A percentile compares a stretch with the other conserved stretches of the same genome.
Conservation (phyloP, 2,797 vertebrate genomes). For the Argentina silus region DNA sequence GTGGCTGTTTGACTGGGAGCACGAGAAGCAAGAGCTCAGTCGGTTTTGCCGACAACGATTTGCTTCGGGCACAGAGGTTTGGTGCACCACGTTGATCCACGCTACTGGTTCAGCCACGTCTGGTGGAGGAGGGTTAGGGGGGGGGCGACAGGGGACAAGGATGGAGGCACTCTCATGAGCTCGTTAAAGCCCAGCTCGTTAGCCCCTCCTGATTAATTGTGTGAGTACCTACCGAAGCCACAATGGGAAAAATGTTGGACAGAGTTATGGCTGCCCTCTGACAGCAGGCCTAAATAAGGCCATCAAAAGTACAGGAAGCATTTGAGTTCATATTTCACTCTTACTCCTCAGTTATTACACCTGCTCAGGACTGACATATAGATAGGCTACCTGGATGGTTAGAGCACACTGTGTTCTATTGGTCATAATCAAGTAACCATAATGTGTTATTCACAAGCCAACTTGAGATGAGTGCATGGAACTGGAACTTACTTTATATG, state of each 20-base stretch:
- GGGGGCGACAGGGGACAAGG: not conserved
- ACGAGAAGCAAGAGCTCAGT: not conserved
- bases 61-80: not conserved
- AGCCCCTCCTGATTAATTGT: conserved; percentile 25
- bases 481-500: not conserved
- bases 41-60: not conserved
- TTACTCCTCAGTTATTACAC: not conserved
- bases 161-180: not conserved
- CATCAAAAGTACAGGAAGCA: not conserved
- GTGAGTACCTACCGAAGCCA: not conserved
- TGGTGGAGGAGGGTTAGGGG: not conserved
- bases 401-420: not conserved
- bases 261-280: not conserved
- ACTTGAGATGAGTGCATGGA: not conserved
- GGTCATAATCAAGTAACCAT: not conserved
- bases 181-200: conserved; percentile 23
- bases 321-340: not conserved
- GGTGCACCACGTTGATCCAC: not conserved
- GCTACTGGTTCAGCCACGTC: not conserved
- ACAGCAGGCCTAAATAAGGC: not conserved
- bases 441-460: not conserved
- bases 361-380: not conserved
- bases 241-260: not conserved
- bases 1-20: not conserved
- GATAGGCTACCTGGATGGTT: not conserved